phyloP scores from a whole-genome alignment of 1,140 invertebrate species.

The Lepidotrigona ventralis region DNA sequence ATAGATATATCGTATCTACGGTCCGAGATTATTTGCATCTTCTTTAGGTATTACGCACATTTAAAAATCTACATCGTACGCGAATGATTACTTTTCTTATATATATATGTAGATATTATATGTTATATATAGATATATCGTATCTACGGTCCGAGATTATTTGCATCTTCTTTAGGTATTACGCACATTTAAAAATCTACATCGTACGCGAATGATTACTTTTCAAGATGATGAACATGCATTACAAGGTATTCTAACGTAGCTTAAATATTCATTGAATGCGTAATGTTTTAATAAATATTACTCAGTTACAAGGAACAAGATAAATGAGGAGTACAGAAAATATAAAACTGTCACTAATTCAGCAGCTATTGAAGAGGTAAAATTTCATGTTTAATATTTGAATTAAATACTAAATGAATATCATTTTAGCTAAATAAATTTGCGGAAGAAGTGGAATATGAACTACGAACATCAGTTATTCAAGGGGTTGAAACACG shows the following conservation, averaged over 20 bases:
- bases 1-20: neutral
- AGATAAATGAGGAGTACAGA: conserved; percentile 85
- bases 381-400: conserved; percentile 66
- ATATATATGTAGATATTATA: too few relatives aligned
- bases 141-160: neutral
- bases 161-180: conserved; percentile 80
- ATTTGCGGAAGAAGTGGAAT: conserved; percentile 83
- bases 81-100: conserved; percentile 83
- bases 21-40: conserved; percentile 10
- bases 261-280: conserved; percentile 14
- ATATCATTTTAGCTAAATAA: conserved; percentile 81
- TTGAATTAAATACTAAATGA: conserved; percentile 4
- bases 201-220: conserved; percentile 82
- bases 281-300: conserved; percentile 32
- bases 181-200: conserved; percentile 83
- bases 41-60: conserved; percentile 82
- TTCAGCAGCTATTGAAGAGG: conserved; percentile 80
- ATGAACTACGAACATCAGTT: conserved; percentile 83
- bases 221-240: conserved; percentile 83
- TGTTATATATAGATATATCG: neutral
- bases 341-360: conserved; percentile 83
- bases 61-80: conserved; percentile 84
- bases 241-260: conserved; percentile 72
- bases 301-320: conserved; percentile 78
- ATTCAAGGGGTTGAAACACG: conserved; percentile 83